Percentiles rank a stretch among this genome's conserved stretches.
Conservation (phyloP, 2,888 invertebrate species). For the Meganola albula region DNA sequence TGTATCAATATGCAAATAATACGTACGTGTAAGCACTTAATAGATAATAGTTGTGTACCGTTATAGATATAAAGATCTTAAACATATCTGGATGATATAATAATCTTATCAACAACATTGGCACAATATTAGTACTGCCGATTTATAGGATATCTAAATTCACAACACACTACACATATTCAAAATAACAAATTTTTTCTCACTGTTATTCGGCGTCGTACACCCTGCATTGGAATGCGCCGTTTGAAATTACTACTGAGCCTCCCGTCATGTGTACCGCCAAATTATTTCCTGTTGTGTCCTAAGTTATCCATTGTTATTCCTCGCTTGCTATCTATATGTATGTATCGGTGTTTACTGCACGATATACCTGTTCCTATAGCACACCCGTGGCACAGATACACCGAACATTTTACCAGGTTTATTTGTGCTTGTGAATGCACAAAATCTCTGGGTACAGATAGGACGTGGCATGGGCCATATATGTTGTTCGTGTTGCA, state of each 20-base stretch:
- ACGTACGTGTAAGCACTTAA: constrained; percentile 40
- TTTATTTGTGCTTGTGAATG: constrained; percentile 71
- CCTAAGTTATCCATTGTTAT: constrained; percentile 55
- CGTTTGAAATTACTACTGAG: constrained; percentile 50
- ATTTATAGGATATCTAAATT: constrained; percentile 33
- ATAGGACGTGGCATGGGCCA: constrained; percentile 70
- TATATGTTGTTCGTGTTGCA: constrained; percentile 75
- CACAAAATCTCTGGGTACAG: constrained; percentile 60
- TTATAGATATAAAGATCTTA: constrained; percentile 13
- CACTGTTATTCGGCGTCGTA: constrained; percentile 48
- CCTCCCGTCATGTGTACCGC: constrained; percentile 61
- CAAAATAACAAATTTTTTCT: constrained; percentile 32
- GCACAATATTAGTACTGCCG: constrained; percentile 44
- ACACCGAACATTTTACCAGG: constrained; percentile 59
- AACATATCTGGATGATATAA: constrained; percentile 14
- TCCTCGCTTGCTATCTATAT: constrained; percentile 70
- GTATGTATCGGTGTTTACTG: constrained; percentile 64
- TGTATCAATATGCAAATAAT: constrained; percentile 15
- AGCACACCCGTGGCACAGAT: constrained; percentile 69
- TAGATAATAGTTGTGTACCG: constrained; percentile 25
- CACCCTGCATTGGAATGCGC: constrained; percentile 67
- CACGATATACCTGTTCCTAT: constrained; percentile 70
- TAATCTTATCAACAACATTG: constrained; percentile 22
- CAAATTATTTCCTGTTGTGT: constrained; percentile 47
- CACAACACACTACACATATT: constrained; percentile 39